These are phyloP conservation scores for Cryptotermes secundus DNA, from an alignment of 1,140 invertebrate species.

Conservation along the genomic window DNA sequence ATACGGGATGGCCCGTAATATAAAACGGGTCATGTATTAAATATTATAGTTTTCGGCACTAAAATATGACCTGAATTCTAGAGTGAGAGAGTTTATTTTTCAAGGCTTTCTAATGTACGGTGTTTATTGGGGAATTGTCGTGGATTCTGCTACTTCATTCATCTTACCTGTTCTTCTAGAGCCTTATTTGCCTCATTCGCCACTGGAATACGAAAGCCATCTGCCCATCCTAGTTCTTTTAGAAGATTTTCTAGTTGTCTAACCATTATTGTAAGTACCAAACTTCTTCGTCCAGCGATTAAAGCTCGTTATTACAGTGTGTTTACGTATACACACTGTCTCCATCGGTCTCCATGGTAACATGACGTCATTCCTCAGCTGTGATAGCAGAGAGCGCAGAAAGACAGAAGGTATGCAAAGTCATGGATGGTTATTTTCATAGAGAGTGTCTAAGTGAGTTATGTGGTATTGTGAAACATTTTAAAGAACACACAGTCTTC, in stretches of 20 bases:
- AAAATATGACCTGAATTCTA: too few relatives aligned
- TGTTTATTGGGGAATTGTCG: too few relatives aligned
- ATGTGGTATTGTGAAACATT: too few relatives aligned
- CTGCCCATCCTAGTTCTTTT: conserved; percentile 66
- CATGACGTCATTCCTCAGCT: background rate
- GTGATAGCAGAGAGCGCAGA: background rate
- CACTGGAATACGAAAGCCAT: conserved; percentile 69
- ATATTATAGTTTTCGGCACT: too few relatives aligned
- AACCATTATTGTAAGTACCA: background rate
- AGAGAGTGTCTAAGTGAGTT: background rate
- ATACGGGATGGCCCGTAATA: too few relatives aligned
- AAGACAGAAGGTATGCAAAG: background rate
- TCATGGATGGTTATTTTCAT: background rate
- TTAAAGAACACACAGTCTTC: too few relatives aligned
- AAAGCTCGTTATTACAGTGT: background rate
- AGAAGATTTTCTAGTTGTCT: conserved; percentile 59
- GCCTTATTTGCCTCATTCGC: conserved; percentile 68
- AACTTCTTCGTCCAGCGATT: background rate
- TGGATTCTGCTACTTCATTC: background rate
- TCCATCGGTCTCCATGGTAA: background rate
- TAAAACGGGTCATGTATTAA: too few relatives aligned
- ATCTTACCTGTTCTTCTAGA: conserved; percentile 58
- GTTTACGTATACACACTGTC: background rate
- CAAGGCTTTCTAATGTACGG: too few relatives aligned
- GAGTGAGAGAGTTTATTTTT: too few relatives aligned